Percentiles rank a stretch among this genome's conserved stretches.
These are phyloP conservation scores for Phainopepla nitens DNA, from an alignment of 2,113 vertebrate species.

Conservation along the genomic window DNA sequence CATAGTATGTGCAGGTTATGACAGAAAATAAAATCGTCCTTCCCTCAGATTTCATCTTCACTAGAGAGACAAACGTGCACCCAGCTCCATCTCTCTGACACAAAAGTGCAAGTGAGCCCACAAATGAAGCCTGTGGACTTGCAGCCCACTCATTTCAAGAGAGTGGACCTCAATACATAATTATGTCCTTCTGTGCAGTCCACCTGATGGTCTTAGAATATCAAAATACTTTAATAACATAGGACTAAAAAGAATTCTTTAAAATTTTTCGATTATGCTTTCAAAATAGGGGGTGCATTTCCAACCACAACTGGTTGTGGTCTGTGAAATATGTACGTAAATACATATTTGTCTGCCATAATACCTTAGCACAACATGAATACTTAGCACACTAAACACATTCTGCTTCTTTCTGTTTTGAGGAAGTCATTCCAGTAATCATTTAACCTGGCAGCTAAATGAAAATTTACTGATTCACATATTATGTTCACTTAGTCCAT, in stretches of 20 bases:
- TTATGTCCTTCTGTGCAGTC: background rate
- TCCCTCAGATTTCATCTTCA: background rate
- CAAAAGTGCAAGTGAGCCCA: background rate
- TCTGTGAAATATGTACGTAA: background rate
- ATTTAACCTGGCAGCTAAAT: background rate
- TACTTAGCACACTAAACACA: background rate
- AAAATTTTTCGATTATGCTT: background rate
- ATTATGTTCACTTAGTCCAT: background rate
- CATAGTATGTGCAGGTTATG: background rate
- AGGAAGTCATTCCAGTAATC: background rate
- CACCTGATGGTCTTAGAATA: background rate
- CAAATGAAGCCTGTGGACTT: background rate
- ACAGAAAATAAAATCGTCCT: background rate
- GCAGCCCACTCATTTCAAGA: background rate
- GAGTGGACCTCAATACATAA: background rate
- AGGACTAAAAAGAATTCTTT: background rate
- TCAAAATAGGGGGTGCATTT: background rate
- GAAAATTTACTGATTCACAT: background rate
- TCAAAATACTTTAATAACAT: background rate
- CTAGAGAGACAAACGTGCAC: background rate
- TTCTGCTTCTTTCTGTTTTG: background rate
- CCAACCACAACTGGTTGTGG: background rate
- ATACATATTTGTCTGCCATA: background rate
- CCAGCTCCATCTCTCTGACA: background rate
- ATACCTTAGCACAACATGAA: background rate